Conservation (phyloP, 2,797 vertebrate species). For the Pogoniulus pusillus region DNA sequence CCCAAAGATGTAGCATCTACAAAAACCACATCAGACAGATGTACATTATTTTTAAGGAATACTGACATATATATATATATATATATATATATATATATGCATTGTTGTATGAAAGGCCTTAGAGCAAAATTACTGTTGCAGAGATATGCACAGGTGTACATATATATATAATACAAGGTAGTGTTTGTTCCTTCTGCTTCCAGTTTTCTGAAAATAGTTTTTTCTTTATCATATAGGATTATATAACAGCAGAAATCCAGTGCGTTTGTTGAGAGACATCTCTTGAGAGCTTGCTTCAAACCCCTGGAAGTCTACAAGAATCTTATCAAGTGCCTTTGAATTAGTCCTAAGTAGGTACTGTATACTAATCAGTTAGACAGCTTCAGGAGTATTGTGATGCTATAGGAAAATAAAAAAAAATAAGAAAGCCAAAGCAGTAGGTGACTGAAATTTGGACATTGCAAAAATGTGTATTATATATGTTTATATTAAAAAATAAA, state of each 20-base stretch:
- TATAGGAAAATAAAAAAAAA: not conserved
- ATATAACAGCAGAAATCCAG: not conserved
- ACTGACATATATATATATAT: too few species aligned
- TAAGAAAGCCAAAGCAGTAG: not conserved
- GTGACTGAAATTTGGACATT: not conserved
- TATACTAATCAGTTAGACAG: not conserved
- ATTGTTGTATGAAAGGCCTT: not conserved
- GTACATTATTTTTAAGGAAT: too few species aligned
- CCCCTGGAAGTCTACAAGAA: not conserved
- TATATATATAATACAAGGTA: not conserved
- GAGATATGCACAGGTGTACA: not conserved
- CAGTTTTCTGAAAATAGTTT: not conserved
- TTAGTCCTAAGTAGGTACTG: not conserved
- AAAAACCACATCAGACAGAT: not conserved
- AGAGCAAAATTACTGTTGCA: not conserved
- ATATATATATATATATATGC: too few species aligned
- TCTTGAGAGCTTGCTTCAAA: not conserved
- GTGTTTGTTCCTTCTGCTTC: not conserved
- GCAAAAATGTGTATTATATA: not conserved
- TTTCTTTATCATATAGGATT: not conserved
- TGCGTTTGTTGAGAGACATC: not conserved
- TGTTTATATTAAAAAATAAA: not conserved
- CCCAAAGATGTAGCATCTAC: not conserved
- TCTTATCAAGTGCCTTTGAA: not conserved
- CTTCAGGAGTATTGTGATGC: not conserved